phyloP scores from a whole-genome alignment of 2,113 vertebrate genomes.

The Puntigrus tetrazona region DNA sequence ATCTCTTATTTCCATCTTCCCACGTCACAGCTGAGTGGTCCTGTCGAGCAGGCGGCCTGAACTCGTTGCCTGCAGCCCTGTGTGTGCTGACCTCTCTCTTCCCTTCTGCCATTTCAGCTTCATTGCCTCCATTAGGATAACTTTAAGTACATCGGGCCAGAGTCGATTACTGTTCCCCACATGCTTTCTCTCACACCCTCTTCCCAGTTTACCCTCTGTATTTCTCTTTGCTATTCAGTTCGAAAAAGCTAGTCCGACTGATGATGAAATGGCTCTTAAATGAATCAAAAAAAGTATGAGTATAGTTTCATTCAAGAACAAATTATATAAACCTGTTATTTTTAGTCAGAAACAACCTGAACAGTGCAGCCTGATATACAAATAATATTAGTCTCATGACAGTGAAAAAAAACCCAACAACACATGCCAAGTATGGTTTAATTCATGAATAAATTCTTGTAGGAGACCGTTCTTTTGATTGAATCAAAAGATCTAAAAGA shows the following conservation, averaged over 20 bases:
- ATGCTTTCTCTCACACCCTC: background rate
- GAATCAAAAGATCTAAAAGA: background rate
- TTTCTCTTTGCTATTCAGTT: background rate
- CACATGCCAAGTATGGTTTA: background rate
- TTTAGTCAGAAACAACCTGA: background rate
- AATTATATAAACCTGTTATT: background rate
- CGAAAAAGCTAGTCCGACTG: background rate
- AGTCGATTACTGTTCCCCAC: constrained; percentile 13
- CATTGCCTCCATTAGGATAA: constrained; percentile 44
- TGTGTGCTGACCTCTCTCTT: constrained; percentile 59
- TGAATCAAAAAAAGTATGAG: background rate
- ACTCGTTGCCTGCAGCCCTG: constrained; percentile 38
- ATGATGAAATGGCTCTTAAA: background rate
- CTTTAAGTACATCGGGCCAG: constrained; percentile 13
- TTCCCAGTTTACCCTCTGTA: background rate
- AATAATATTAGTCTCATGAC: background rate
- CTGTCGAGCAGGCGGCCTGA: background rate
- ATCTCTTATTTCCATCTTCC: constrained; percentile 20
- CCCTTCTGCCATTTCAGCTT: constrained; percentile 59
- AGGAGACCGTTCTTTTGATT: background rate
- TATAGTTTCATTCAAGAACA: background rate
- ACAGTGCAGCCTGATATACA: background rate
- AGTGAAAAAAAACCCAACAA: background rate
- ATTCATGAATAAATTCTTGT: background rate
- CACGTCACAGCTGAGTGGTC: constrained; percentile 10